Percentiles rank a stretch among this genome's conserved stretches.
Conservation (phyloP, 1,140 invertebrate genomes). For the Caenorhabditis remanei region DNA sequence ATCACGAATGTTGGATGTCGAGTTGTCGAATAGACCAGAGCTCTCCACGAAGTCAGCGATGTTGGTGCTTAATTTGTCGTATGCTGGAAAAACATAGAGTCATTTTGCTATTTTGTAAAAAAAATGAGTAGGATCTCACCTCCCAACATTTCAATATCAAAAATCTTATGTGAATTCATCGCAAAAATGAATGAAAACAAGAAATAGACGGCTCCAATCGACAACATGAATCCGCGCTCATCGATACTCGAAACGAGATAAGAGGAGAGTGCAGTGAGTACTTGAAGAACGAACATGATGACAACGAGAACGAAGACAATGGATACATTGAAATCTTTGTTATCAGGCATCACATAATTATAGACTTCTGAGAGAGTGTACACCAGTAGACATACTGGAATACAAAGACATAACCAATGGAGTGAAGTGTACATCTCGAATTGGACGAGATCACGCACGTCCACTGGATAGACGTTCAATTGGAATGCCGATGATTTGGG, state of each 20-base stretch:
- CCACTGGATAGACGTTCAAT: constrained; percentile 28
- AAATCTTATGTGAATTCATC: constrained; percentile 56
- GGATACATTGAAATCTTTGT: constrained; percentile 59
- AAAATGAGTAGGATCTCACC: too few relatives aligned
- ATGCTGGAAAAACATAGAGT: constrained; percentile 57
- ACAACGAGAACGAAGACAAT: constrained; percentile 57
- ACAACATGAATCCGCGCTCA: constrained; percentile 56
- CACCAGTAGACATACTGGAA: constrained; percentile 58
- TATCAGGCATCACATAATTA: constrained; percentile 53
- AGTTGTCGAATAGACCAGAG: constrained; percentile 15
- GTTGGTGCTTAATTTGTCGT: constrained; percentile 48
- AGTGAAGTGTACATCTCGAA: constrained; percentile 57
- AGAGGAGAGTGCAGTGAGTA: constrained; percentile 52
- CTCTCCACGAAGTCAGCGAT: constrained; percentile 37
- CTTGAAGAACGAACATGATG: constrained; percentile 61
- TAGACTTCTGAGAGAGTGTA: constrained; percentile 58
- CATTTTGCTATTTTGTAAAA: too few relatives aligned
- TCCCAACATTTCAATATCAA: constrained; percentile 57
- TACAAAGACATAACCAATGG: constrained; percentile 62
- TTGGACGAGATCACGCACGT: constrained; percentile 50
- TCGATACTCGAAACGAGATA: constrained; percentile 46
- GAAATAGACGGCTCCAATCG: constrained; percentile 56
- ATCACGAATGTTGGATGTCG: constrained; percentile 13
- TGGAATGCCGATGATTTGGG: constrained; percentile 53
- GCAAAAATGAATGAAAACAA: constrained; percentile 59